These are phyloP conservation scores for Anguilla japonica DNA, from an alignment of 2,113 vertebrate genomes.

Conservation along the genomic window DNA sequence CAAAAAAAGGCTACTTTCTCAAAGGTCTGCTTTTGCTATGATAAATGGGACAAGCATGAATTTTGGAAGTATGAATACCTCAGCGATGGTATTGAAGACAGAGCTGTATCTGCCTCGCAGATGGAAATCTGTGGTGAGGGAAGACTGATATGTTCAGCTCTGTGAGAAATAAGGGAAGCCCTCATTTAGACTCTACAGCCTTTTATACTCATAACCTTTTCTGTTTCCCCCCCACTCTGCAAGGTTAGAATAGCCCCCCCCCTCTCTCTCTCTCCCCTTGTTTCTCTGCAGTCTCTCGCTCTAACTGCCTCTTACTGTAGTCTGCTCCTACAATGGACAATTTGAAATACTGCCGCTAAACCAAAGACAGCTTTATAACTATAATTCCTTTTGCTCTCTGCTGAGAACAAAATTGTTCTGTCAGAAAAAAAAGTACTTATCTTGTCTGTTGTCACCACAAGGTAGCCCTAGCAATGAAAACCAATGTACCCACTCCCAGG, in stretches of 20 bases:
- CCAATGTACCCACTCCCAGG: constrained; percentile 31
- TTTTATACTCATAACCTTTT: constrained; percentile 20
- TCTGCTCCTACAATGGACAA: background rate
- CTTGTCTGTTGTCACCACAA: constrained; percentile 66
- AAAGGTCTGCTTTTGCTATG: background rate
- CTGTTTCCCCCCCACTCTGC: background rate
- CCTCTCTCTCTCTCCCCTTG: background rate
- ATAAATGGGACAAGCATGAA: background rate
- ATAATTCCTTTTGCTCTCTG: constrained; percentile 56
- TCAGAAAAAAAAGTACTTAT: constrained; percentile 73
- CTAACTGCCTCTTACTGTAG: background rate
- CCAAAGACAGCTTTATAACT: constrained; percentile 20
- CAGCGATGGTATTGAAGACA: background rate
- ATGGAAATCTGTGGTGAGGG: background rate
- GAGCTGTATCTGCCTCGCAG: background rate
- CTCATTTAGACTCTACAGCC: background rate
- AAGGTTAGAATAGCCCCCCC: constrained; percentile 17
- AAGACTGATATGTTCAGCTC: background rate
- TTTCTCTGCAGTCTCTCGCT: background rate
- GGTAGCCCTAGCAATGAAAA: constrained; percentile 43
- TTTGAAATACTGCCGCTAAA: constrained; percentile 26
- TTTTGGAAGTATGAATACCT: background rate
- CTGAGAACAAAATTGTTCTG: constrained; percentile 69
- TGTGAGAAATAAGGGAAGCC: background rate
- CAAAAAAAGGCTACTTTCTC: too few relatives aligned